Conservation (phyloP, 2,113 vertebrate species). For the Ellobius talpinus region DNA sequence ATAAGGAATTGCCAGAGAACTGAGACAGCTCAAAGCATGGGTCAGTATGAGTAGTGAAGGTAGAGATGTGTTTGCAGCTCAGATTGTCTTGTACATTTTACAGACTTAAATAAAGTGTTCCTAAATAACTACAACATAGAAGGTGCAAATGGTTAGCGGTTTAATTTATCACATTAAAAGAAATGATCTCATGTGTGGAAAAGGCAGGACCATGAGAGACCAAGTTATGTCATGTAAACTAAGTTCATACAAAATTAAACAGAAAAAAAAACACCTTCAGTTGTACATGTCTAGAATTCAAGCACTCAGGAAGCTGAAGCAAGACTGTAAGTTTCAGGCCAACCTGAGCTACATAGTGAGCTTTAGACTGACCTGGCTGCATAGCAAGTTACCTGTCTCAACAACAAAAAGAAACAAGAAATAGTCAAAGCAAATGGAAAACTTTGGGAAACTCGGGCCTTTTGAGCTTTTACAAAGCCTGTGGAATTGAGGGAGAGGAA, state of each 20-base stretch:
- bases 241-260: conserved; percentile 50
- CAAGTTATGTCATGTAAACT: not conserved
- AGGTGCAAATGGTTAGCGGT: not conserved
- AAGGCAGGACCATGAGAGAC: conserved; percentile 35
- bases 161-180: not conserved
- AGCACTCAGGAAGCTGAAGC: not conserved
- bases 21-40: not conserved
- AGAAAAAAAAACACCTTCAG: not conserved
- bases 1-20: conserved; percentile 32
- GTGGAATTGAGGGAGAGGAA: not conserved
- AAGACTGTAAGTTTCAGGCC: not conserved
- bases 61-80: not conserved
- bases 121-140: conserved; percentile 19
- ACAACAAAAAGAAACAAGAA: not conserved
- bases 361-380: not conserved
- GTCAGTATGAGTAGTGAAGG: not conserved
- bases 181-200: not conserved
- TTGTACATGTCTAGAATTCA: not conserved
- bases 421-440: not conserved
- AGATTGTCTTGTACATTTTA: not conserved
- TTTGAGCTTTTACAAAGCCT: not conserved
- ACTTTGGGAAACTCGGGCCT: conserved; percentile 9
- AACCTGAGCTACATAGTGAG: not conserved
- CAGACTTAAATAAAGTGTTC: conserved; percentile 43
- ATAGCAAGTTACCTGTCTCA: not conserved